A percentile compares a stretch with the other conserved stretches of the same genome.
These are phyloP conservation scores for Chrysocyon brachyurus DNA, from an alignment of 2,797 vertebrate species.

Conservation along the genomic window DNA sequence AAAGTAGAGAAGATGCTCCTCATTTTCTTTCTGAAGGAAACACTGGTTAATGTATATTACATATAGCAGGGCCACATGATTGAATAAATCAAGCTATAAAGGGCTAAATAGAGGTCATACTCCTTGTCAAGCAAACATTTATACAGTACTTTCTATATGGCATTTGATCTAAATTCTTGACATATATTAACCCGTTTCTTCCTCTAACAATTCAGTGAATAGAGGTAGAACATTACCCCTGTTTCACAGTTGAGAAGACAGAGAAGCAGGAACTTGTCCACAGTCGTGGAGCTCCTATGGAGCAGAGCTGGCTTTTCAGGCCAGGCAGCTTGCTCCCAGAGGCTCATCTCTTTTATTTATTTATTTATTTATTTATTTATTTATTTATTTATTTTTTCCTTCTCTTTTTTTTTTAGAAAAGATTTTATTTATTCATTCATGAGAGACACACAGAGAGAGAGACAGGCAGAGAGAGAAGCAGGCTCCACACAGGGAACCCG, in stretches of 20 bases:
- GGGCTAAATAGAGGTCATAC: slow-evolving; percentile 37
- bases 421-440: too few relatives aligned
- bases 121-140: neutral
- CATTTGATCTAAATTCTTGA: neutral
- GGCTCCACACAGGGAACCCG: too few relatives aligned
- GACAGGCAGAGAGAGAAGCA: too few relatives aligned
- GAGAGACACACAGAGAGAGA: too few relatives aligned
- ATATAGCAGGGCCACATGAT: slow-evolving; percentile 44
- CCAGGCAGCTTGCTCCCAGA: neutral
- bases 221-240: neutral
- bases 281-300: neutral
- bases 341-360: neutral
- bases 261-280: neutral
- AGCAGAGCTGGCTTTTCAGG: neutral
- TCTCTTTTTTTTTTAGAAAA: too few relatives aligned
- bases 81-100: slow-evolving; percentile 69
- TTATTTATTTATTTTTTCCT: too few relatives aligned
- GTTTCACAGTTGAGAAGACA: neutral
- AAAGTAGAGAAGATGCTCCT: neutral
- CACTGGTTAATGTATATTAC: slow-evolving; percentile 44
- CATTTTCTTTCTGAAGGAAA: slow-evolving; percentile 50
- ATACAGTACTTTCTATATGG: neutral
- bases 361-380: too few relatives aligned
- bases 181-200: neutral
- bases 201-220: neutral